Evolutionary conservation across 1,140 invertebrate genomes (phyloP).

Genomic region (Rhopalosiphum padi): DNA sequence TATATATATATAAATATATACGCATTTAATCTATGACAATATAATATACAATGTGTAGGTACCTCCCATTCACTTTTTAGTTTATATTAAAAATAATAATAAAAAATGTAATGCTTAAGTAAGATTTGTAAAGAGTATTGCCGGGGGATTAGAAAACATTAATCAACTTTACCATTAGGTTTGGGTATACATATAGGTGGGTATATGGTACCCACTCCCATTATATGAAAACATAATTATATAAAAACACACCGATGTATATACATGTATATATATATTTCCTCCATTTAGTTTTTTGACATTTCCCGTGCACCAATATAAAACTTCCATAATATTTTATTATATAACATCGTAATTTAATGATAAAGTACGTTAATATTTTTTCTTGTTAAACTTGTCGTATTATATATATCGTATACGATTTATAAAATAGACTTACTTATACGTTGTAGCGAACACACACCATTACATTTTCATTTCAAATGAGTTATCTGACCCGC

Average conservation of each 20-base stretch:
- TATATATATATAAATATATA: background rate
- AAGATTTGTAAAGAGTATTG: conserved; percentile 12
- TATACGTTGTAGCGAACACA: background rate
- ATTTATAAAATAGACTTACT: conserved; percentile 34
- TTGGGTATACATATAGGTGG: background rate
- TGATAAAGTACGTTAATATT: background rate
- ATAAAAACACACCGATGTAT: background rate
- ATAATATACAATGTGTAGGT: background rate
- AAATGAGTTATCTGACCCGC: background rate
- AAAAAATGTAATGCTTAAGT: conserved; percentile 1
- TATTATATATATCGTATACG: background rate
- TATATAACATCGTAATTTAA: conserved; percentile 14
- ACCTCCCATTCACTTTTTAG: background rate
- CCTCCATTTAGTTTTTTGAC: conserved; percentile 35
- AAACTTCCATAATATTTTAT: conserved; percentile 34
- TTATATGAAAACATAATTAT: conserved; percentile 15
- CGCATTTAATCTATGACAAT: background rate
- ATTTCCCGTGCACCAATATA: background rate
- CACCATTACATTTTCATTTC: conserved; percentile 11
- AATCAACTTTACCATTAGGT: background rate
- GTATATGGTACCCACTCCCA: background rate
- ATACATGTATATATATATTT: background rate
- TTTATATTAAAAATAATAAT: conserved; percentile 1
- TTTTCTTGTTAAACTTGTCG: background rate
- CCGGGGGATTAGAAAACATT: background rate